A percentile compares a stretch with the other conserved stretches of the same genome.
phyloP scores from a whole-genome alignment of 2,888 invertebrate species.

The Brachypalpus laphriformis region DNA sequence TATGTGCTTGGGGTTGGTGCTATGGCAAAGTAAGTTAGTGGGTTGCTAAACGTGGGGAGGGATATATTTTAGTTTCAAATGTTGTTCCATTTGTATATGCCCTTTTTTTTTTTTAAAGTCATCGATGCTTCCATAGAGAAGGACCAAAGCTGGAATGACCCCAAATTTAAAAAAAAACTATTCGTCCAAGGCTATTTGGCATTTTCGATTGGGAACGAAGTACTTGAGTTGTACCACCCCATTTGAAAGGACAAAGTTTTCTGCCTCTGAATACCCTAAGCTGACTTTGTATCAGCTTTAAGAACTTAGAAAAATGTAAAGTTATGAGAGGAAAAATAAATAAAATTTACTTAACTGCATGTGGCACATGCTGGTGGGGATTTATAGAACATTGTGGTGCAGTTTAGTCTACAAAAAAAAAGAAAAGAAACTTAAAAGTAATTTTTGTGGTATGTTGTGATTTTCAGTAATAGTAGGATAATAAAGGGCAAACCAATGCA shows the following conservation, averaged over 20 bases:
- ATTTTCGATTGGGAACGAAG: slow-evolving; percentile 12
- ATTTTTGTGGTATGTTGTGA: background rate
- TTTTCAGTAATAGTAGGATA: slow-evolving; percentile 2
- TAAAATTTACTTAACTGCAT: slow-evolving; percentile 26
- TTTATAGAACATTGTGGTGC: background rate
- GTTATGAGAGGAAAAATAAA: slow-evolving; percentile 27
- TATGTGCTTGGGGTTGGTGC: background rate
- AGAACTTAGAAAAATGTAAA: slow-evolving; percentile 6
- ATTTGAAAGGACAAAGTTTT: slow-evolving; percentile 28
- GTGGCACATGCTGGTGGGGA: background rate
- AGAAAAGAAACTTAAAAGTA: background rate
- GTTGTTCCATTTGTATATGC: slow-evolving; percentile 8
- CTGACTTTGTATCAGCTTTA: slow-evolving; percentile 29
- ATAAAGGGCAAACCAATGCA: background rate
- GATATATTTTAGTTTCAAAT: slow-evolving; percentile 24
- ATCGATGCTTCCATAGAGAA: slow-evolving; percentile 8
- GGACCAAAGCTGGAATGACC: slow-evolving; percentile 8
- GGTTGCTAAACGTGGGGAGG: background rate
- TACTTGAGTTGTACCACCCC: background rate
- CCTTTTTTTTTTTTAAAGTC: background rate
- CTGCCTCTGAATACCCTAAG: slow-evolving; percentile 3
- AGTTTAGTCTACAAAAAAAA: background rate
- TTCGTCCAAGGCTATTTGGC: background rate
- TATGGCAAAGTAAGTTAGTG: background rate
- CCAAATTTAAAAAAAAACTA: slow-evolving; percentile 2